These are phyloP conservation scores for Dioctria linearis DNA, from an alignment of 2,888 invertebrate species.

Conservation along the genomic window DNA sequence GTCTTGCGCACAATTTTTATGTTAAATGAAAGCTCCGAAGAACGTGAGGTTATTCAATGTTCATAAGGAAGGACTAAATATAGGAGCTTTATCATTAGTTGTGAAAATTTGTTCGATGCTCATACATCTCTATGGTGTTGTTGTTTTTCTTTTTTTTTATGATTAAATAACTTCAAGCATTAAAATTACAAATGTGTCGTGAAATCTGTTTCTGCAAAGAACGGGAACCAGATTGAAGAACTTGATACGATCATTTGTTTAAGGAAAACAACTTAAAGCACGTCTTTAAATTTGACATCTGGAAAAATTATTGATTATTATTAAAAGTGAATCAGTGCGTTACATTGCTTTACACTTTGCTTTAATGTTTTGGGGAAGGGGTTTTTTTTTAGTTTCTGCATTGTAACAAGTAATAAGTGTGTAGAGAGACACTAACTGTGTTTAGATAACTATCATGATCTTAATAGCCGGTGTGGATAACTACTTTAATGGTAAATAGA, in stretches of 20 bases:
- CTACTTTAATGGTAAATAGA: slow-evolving; percentile 68
- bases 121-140: background rate
- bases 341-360: slow-evolving; percentile 7
- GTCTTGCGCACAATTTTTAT: too few relatives aligned
- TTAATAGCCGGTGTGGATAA: slow-evolving; percentile 71
- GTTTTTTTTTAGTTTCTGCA: slow-evolving; percentile 12
- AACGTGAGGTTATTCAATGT: too few relatives aligned
- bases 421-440: slow-evolving; percentile 17
- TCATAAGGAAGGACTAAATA: background rate
- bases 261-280: background rate
- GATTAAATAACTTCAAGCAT: background rate
- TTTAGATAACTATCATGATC: slow-evolving; percentile 65
- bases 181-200: slow-evolving; percentile 63
- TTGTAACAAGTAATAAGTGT: slow-evolving; percentile 7
- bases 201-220: slow-evolving; percentile 62
- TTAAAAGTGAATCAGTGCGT: slow-evolving; percentile 38
- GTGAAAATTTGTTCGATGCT: background rate
- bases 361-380: background rate
- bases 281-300: slow-evolving; percentile 28
- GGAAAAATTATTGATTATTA: slow-evolving; percentile 43
- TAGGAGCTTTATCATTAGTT: slow-evolving; percentile 32
- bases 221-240: slow-evolving; percentile 64
- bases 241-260: background rate
- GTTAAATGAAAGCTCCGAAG: background rate
- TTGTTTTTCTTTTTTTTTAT: background rate